Percentiles rank a stretch among this genome's conserved stretches.
These are phyloP conservation scores for Andricus quercusramuli DNA, from an alignment of 2,888 invertebrate genomes.

Conservation along the genomic window DNA sequence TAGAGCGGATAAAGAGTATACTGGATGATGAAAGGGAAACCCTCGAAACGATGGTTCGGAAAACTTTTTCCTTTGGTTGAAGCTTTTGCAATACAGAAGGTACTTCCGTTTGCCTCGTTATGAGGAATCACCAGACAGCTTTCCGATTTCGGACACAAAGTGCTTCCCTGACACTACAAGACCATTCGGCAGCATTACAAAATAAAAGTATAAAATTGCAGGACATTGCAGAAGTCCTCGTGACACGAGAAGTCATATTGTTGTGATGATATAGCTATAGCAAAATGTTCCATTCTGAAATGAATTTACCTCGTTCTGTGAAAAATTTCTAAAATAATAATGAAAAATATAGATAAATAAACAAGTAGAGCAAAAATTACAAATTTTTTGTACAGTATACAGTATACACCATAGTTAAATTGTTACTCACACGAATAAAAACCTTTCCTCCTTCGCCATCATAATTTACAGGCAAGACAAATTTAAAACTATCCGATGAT, in stretches of 20 bases:
- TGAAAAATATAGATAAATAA: no score
- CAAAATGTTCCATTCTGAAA: background rate
- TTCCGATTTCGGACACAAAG: conserved; percentile 10
- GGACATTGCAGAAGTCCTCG: background rate
- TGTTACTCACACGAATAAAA: background rate
- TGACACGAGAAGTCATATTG: background rate
- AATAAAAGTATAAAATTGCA: background rate
- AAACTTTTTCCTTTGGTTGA: background rate
- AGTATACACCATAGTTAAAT: background rate
- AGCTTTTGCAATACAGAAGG: conserved; percentile 38
- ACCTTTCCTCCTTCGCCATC: background rate
- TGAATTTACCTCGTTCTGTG: no score
- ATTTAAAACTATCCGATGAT: background rate
- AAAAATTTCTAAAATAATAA: no score
- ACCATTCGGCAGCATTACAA: background rate
- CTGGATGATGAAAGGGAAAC: background rate
- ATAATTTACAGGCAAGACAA: background rate
- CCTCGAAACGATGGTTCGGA: background rate
- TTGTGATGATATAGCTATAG: background rate
- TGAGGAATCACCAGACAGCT: conserved; percentile 52
- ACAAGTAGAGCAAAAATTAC: background rate
- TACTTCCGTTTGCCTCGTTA: conserved; percentile 56
- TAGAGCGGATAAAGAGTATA: background rate
- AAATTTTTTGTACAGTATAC: background rate
- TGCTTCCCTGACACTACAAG: background rate